A percentile compares a stretch with the other conserved stretches of the same genome.
These are phyloP conservation scores for Tetranychus piercei DNA, from an alignment of 2,888 invertebrate species.

Conservation along the genomic window DNA sequence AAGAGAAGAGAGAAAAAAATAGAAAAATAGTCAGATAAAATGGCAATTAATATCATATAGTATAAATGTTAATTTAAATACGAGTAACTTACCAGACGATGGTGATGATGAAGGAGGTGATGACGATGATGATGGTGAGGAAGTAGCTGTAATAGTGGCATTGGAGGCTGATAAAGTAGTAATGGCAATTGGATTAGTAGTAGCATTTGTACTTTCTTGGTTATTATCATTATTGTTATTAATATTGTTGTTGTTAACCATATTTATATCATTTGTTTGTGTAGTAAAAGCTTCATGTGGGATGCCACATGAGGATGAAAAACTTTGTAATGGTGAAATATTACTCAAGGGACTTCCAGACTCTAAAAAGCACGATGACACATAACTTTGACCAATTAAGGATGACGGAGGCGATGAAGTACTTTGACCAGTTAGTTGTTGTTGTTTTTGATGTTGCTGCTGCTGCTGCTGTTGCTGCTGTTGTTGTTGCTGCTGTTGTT, in stretches of 20 bases:
- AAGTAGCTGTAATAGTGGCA: neutral
- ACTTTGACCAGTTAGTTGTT: neutral
- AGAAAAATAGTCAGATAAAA: neutral
- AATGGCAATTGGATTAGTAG: neutral
- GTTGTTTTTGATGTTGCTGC: neutral
- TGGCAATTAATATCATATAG: neutral
- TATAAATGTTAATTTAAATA: neutral
- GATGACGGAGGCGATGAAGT: constrained; percentile 7
- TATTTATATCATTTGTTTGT: no score
- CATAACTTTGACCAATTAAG: neutral
- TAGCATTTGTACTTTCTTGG: constrained; percentile 1
- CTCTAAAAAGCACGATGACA: neutral
- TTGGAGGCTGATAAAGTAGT: neutral
- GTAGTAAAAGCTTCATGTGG: no score
- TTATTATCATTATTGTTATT: neutral
- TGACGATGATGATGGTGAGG: neutral
- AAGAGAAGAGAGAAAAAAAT: neutral
- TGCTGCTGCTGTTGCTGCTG: neutral
- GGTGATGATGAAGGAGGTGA: neutral
- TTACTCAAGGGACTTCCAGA: neutral
- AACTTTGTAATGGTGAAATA: neutral
- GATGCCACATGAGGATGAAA: neutral
- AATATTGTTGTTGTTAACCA: no score
- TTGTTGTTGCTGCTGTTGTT: neutral
- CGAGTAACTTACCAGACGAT: neutral